A percentile compares a stretch with the other conserved stretches of the same genome.
These are phyloP conservation scores for Xenopus borealis DNA, from an alignment of 2,113 vertebrate species.

Conservation along the genomic window DNA sequence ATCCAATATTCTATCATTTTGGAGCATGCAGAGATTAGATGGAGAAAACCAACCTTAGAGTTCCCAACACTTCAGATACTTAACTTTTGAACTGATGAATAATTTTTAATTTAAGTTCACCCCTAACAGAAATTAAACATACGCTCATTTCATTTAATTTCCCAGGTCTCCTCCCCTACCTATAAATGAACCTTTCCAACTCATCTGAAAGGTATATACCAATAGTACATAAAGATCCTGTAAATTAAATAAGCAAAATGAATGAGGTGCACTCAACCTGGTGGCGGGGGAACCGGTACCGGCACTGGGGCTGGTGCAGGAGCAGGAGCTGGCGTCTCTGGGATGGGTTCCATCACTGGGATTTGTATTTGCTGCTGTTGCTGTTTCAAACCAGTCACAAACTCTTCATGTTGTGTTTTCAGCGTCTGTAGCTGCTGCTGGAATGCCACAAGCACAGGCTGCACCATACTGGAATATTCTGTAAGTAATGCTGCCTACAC, in stretches of 20 bases:
- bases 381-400: slow-evolving; percentile 81
- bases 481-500: slow-evolving; percentile 85
- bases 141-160: too few relatives aligned
- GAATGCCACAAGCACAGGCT: slow-evolving; percentile 90
- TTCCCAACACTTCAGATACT: too few relatives aligned
- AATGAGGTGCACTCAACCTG: slow-evolving; percentile 1
- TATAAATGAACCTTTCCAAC: too few relatives aligned
- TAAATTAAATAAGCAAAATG: not conserved
- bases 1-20: too few relatives aligned
- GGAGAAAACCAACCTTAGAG: too few relatives aligned
- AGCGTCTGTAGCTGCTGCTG: slow-evolving; percentile 93
- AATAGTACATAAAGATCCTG: not conserved
- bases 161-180: too few relatives aligned
- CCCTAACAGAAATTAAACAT: too few relatives aligned
- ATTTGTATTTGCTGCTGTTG: slow-evolving; percentile 63
- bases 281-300: slow-evolving; percentile 51
- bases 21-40: too few relatives aligned
- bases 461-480: slow-evolving; percentile 83
- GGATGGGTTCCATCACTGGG: slow-evolving; percentile 55
- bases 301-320: slow-evolving; percentile 57
- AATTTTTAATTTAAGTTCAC: too few relatives aligned
- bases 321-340: slow-evolving; percentile 58
- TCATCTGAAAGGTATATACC: too few relatives aligned
- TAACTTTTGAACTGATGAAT: too few relatives aligned
- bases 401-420: slow-evolving; percentile 91